Conservation (phyloP, 1,140 invertebrate genomes). For the Steinernema khuongi region DNA sequence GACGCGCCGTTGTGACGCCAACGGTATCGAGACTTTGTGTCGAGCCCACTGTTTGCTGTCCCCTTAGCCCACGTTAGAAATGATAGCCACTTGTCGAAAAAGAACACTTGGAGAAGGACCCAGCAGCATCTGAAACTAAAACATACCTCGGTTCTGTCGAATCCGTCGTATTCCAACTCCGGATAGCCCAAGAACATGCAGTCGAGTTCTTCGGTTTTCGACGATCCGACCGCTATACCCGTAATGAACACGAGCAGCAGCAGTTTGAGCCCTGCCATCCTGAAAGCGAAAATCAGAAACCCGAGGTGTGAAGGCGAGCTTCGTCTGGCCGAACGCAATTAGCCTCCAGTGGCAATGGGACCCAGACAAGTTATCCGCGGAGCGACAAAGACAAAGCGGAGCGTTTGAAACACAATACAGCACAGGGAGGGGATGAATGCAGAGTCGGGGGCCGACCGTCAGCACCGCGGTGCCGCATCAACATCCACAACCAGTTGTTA, state of each 20-base stretch:
- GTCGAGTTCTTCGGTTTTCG: conserved; percentile 63
- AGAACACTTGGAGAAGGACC: not conserved
- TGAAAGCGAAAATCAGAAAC: no score
- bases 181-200: conserved; percentile 59
- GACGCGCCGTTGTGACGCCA: not conserved
- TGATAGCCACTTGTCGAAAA: not conserved
- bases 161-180: conserved; percentile 57
- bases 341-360: no score
- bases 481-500: conserved; percentile 16
- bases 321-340: no score
- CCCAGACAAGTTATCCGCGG: not conserved
- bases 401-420: conserved; percentile 14
- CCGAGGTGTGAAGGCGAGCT: no score
- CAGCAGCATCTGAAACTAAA: not conserved
- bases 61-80: no score
- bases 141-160: conserved; percentile 53
- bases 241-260: not conserved
- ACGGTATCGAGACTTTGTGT: not conserved
- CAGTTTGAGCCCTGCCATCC: not conserved
- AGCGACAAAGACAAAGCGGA: conserved; percentile 5
- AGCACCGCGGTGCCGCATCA: not conserved
- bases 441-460: not conserved
- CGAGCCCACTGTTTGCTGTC: not conserved
- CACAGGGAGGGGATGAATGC: conserved; percentile 5
- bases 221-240: not conserved